Base-by-base conservation (phyloP, 23 tunicate species). In the Botrylloides violaceus region DNA sequence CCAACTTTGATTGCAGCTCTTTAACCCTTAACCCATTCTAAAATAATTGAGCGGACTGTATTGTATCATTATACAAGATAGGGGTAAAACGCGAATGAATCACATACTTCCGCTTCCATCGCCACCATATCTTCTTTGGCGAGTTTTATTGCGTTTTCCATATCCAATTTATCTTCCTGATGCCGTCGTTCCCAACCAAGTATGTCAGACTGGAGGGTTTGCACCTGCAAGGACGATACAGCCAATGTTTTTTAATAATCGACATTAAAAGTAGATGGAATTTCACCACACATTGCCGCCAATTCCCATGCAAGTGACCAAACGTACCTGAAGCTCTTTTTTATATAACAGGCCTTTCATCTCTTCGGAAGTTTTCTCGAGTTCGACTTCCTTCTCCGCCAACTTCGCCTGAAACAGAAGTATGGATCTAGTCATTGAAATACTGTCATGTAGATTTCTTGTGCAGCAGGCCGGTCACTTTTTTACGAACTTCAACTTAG, bases 261-360 rank as follows among this genome's bases (percentile, higher is more conserved):
- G n/a, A n/a, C n/a, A 49, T 19, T 49, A n/a, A n/a, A 49, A 49
- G n/a, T n/a, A n/a, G n/a, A n/a, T n/a, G 58, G 21, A 0, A 21
- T 49, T 49, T 49, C 58, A 19, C n/a, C 0, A 49, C 20, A 49
- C 58, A 49, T 0, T 19, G 1, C 20, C 0, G 58, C 21, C 21
- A 1, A 49, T 19, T 19, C 20, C n/a, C 58, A 49, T 49, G 58
- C 58, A n/a, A n/a, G n/a, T n/a, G n/a, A n/a, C n/a, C n/a, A n/a
- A 60, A 26, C 43, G 23, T 68, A 68, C 74, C 57, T 68, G 56
- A 9, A 68, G 30, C 28, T 68, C 74, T 56, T 68, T 68, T 35
- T 68, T 68, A 68, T 68, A 68, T 28, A 68, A 28, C 1, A 68
- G 12, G 36, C 74, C 74, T 43, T 68, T 68, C 5, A 68, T 28